These are phyloP conservation scores for Meriones unguiculatus DNA, from an alignment of 2,113 vertebrate species.

Conservation along the genomic window DNA sequence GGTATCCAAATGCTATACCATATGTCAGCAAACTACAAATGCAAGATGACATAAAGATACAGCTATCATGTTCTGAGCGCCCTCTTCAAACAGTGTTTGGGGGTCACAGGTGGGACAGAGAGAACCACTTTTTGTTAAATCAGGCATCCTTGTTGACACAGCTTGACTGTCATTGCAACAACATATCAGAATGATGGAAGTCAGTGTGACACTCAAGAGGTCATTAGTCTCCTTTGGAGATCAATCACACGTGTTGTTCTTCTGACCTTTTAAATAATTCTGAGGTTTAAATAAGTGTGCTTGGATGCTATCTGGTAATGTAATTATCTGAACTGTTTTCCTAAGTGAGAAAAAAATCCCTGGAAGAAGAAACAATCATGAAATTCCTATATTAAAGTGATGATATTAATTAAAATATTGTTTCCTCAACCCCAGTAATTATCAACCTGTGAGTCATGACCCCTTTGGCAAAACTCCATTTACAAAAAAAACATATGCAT, in stretches of 20 bases:
- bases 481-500: background rate
- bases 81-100: background rate
- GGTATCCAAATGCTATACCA: constrained; percentile 4
- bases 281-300: background rate
- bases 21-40: background rate
- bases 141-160: background rate
- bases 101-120: background rate
- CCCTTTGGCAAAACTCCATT: background rate
- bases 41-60: background rate
- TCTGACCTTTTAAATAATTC: background rate
- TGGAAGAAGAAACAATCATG: background rate
- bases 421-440: background rate
- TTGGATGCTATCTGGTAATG: background rate
- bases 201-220: background rate
- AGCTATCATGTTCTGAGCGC: background rate
- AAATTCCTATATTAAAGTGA: background rate
- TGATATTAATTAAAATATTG: background rate
- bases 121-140: constrained; percentile 33
- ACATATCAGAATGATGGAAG: background rate
- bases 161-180: background rate
- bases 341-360: background rate
- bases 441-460: background rate
- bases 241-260: background rate
- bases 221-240: background rate
- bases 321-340: background rate